Base-by-base conservation (phyloP, 2,888 invertebrate genomes). In the Apotomis capreana region DNA sequence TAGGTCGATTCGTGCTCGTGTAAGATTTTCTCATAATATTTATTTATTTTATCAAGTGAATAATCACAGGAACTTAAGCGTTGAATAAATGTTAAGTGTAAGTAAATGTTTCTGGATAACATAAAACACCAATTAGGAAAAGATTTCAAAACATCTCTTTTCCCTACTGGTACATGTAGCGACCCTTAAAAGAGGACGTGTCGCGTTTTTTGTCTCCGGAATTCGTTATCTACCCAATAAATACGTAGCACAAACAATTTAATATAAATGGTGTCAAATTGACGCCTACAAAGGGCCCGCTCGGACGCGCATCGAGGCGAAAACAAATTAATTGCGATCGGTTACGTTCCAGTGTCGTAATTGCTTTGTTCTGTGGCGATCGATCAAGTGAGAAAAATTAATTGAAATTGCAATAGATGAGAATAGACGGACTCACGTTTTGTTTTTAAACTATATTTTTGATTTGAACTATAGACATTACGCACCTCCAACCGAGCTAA, bases 281-380 rank as follows among this genome's bases (percentile, higher is more conserved):
- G 87, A 85, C 84, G 85, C 83, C 80, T 84, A 86, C 85, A 89
- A 89, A 88, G 87, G 87, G 84, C 83, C 81, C 83, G 83, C 82
- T 84, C 85, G 87, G 86, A 83, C 84, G 87, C 76, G 84, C 89
- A 85, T 76, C 79, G 87, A 86, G 81, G 89, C 88, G 88, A 88
- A 91, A 90, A 89, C 89, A 90, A 91, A 92, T 91, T 92, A 91
- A 92, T 92, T 92, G 91, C 89, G 87, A 89, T 91, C 86, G 90
- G 89, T 89, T 89, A 88, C 88, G 87, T 85, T 85, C 84, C 87
- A 85, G 83, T 87, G 84, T 87, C 87, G 89, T 91, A 91, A 92
- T 92, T 91, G 90, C 90, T 89, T 89, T 91, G 89, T 91, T 89
- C 88, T 84, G 83, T 84, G 83, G 81, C 86, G 83, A 89, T 89